Base-by-base conservation (phyloP, 2,113 vertebrate genomes). In the Dasyurus viverrinus region DNA sequence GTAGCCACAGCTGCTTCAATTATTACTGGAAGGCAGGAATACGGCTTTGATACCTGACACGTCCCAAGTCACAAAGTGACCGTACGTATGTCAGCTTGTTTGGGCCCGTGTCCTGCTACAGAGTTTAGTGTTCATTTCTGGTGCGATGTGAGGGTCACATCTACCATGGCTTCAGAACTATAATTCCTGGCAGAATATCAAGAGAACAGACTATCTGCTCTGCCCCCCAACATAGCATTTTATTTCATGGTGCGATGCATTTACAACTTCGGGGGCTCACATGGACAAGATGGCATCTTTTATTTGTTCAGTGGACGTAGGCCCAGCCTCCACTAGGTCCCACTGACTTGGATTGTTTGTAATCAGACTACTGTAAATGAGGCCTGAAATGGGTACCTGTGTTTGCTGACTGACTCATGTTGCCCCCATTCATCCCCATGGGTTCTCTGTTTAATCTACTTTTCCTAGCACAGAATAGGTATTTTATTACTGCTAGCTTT, bases 201-300 rank as follows among this genome's bases (percentile, higher is more conserved):
- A 57, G 52, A 26, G 12, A 53, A 94, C 14, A 93, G 27, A 95
- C 93, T 2, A 54, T 3, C 23, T 84, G 14, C 36, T 76, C 68
- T 76, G 36, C 36, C 68, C 68, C 54, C 36, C 95, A 96, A 60
- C 84, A 22, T 48, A 95, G 52, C 94, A 52, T 0, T 93, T 96
- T 91, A 95, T 92, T 90, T 96, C 89, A 92, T 90, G 90, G 89
- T 93, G 60, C 42, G 89, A 96, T 95, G 95, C 95, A 95, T 46
- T 95, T 12, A 14, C 94, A 54, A 26, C 93, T 97, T 96, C 57
- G 91, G 53, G 30, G 91, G 26, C 10, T 90, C 23, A 57, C 2
- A 93, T 54, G 91, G 27, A 95, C 91, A 68, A 95, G 92, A 53
- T 47, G 68, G 48, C 48, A 48, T 48, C 48, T 48, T 14, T 47